Conservation (phyloP, 2,797 vertebrate species). For the Lateolabrax maculatus region DNA sequence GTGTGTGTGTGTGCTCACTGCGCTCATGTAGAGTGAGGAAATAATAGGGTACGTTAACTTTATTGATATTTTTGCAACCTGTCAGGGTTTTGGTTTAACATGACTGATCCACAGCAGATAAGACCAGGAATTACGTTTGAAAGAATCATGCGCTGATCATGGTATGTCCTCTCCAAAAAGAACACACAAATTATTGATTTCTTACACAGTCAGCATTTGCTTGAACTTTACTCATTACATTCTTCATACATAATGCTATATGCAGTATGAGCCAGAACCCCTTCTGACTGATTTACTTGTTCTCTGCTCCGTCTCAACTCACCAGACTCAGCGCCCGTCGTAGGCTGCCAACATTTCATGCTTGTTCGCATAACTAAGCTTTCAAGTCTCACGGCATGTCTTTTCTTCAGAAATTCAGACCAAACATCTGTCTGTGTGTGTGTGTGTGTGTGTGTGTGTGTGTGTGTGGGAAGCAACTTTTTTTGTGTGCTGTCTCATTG, state of each 20-base stretch:
- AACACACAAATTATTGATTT: not conserved
- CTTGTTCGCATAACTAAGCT: slow-evolving; percentile 48
- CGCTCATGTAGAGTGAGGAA: not conserved
- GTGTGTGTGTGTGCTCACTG: not conserved
- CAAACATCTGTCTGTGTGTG: slow-evolving; percentile 51
- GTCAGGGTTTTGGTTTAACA: not conserved
- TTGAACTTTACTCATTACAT: not conserved
- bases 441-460: slow-evolving; percentile 38
- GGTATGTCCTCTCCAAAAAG: not conserved
- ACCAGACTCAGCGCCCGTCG: slow-evolving; percentile 16
- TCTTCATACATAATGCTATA: not conserved
- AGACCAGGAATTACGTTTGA: no score
- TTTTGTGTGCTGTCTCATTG: slow-evolving; percentile 5
- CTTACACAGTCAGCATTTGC: not conserved
- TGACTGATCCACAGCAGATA: not conserved
- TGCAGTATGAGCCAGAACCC: not conserved
- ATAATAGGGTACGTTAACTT: no score
- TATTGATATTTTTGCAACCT: no score
- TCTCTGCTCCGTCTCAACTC: slow-evolving; percentile 25
- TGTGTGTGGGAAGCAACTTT: not conserved
- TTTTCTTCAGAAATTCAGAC: slow-evolving; percentile 35
- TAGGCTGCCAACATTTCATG: slow-evolving; percentile 59
- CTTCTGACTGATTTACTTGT: slow-evolving; percentile 20
- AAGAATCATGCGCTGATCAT: no score
- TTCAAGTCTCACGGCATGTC: slow-evolving; percentile 46